Evolutionary conservation across 2,888 invertebrate species (phyloP).

Genomic region (Linnaemya vulpina): DNA sequence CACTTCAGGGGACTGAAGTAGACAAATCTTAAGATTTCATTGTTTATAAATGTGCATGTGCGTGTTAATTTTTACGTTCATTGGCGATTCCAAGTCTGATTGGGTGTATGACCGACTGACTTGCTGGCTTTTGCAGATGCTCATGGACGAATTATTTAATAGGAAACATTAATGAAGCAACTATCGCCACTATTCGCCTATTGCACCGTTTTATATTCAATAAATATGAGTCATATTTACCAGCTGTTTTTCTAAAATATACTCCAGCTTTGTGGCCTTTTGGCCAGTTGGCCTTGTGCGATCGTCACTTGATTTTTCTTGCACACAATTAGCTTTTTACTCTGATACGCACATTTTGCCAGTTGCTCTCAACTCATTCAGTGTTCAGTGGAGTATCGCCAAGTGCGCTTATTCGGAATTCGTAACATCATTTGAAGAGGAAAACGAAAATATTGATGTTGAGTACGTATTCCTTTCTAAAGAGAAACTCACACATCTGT

Average conservation of each 20-base stretch:
- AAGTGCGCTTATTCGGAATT: neutral
- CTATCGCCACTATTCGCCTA: constrained; percentile 49
- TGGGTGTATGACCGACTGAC: constrained; percentile 16
- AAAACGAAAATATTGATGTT: too few relatives aligned
- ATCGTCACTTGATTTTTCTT: neutral
- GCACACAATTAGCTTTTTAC: too few relatives aligned
- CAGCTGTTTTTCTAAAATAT: constrained; percentile 20
- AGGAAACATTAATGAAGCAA: constrained; percentile 43
- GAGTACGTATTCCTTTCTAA: too few relatives aligned
- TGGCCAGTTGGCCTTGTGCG: neutral
- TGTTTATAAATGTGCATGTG: constrained; percentile 5
- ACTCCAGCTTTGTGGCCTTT: constrained; percentile 1
- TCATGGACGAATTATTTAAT: constrained; percentile 30
- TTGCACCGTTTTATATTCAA: constrained; percentile 54
- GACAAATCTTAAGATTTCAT: constrained; percentile 46
- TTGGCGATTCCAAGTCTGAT: neutral
- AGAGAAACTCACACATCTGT: too few relatives aligned
- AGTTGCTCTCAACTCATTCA: too few relatives aligned
- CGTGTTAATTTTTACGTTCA: neutral
- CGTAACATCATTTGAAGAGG: neutral
- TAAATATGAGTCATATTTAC: neutral
- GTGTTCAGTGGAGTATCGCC: too few relatives aligned
- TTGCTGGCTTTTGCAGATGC: neutral
- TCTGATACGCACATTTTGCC: too few relatives aligned
- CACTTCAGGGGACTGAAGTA: constrained; percentile 48